Evolutionary conservation across 2,797 vertebrate genomes (phyloP), one percentile per base, ranked within the genome.

Genomic region (Cichlasoma orientale): DNA sequence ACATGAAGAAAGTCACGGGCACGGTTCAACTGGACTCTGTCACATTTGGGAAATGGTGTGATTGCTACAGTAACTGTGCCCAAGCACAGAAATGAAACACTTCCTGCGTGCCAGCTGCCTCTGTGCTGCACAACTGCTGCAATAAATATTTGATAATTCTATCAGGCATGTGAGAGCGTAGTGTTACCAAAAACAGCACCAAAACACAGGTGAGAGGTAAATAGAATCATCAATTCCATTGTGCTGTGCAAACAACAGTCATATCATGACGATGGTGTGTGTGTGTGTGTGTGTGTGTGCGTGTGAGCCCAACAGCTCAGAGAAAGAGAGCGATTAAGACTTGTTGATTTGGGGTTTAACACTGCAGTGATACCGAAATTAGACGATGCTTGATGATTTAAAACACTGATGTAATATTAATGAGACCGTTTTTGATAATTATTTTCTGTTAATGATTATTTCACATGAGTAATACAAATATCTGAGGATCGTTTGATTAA

Each of bases 131-230:
- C 63, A 68, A 68, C 41, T 68, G 63, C 41, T 29, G 63, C 25
- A 50, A n/a, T 68, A 50, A 68, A 68, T 68, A 68, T 68, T 68
- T 68, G 41, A 68, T 8, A 68, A 68, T 23, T 29, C 23, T 66
- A 66, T 27, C 63, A 29, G 25, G 16, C 41, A 47, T 50, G 63
- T 8, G 63, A 68, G 47, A 68, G 27, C 41, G 41, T 23, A 0
- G 4, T 7, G 3, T 29, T 38, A 38, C 31, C 4, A 9, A 38
- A 27, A 56, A 27, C 54, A 55, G 25, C 54, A 55, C 52, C 5
- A 14, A 21, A 59, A 21, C 57, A 36, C 57, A 59, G 27, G 16
- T 57, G 31, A 13, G 13, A n/a, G 57, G 19, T 59, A 36, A 59
- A 59, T 7, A 36, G 11, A 59, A 21, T 59, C 31, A 21, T 13